Evolutionary conservation across 1,140 invertebrate genomes (phyloP).

Genomic region (Tetragonula clypearis): DNA sequence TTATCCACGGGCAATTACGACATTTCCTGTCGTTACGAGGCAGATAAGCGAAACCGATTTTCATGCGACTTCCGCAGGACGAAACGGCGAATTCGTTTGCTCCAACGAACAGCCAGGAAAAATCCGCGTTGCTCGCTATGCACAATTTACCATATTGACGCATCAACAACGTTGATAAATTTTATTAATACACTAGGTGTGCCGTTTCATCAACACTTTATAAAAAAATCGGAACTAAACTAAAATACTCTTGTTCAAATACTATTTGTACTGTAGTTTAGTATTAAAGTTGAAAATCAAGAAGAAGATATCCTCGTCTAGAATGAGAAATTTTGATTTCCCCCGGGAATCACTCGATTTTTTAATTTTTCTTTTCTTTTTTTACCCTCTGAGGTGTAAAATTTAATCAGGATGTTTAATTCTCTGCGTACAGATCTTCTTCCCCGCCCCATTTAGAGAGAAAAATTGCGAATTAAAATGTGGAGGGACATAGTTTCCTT

Average conservation of each 20-base stretch:
- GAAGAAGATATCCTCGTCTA: no score
- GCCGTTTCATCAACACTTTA: background rate
- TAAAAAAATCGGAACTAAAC: no score
- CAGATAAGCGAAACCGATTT: slow-evolving; percentile 79
- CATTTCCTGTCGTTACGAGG: slow-evolving; percentile 77
- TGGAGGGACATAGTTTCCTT: no score
- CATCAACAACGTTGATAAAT: background rate
- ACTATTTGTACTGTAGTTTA: background rate
- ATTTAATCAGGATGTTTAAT: no score
- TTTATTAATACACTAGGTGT: background rate
- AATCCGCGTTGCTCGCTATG: slow-evolving; percentile 18
- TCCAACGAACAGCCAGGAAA: slow-evolving; percentile 46
- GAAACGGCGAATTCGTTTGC: slow-evolving; percentile 41
- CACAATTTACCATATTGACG: slow-evolving; percentile 11
- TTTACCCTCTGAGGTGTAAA: no score
- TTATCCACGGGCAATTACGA: slow-evolving; percentile 74
- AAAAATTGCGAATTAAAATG: no score
- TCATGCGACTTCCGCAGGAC: slow-evolving; percentile 75
- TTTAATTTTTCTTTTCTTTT: no score
- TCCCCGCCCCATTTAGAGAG: no score
- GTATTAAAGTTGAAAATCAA: background rate
- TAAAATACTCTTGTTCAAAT: background rate
- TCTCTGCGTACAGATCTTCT: no score
- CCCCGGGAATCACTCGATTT: no score
- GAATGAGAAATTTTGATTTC: background rate